A percentile compares a stretch with the other conserved stretches of the same genome.
Evolutionary conservation across 2,888 invertebrate genomes (phyloP).

Genomic region (Hirtodrosophila cameraria): DNA sequence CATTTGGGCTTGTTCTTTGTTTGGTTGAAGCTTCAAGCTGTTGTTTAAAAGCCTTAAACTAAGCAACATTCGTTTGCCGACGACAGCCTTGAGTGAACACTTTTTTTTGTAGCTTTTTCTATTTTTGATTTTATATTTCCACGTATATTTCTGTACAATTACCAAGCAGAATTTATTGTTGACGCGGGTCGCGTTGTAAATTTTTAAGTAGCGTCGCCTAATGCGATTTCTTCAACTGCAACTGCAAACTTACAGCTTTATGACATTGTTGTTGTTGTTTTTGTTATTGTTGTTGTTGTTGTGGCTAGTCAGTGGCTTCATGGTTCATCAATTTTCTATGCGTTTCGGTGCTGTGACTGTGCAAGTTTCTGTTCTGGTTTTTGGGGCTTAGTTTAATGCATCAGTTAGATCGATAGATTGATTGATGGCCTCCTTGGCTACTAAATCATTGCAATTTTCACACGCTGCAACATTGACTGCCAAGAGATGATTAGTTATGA

Average conservation of each 20-base stretch:
- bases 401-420: slow-evolving; percentile 49
- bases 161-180: slow-evolving; percentile 64
- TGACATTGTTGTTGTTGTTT: slow-evolving; percentile 51
- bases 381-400: slow-evolving; percentile 28
- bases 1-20: slow-evolving; percentile 24
- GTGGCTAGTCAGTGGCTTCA: slow-evolving; percentile 37
- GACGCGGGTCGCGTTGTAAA: slow-evolving; percentile 63
- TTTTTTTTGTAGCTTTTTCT: slow-evolving; percentile 12
- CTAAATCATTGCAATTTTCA: slow-evolving; percentile 70
- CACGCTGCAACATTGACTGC: slow-evolving; percentile 42
- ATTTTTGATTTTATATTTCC: slow-evolving; percentile 26
- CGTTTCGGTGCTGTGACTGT: slow-evolving; percentile 38
- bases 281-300: slow-evolving; percentile 22
- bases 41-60: slow-evolving; percentile 7
- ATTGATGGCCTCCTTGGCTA: slow-evolving; percentile 54
- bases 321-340: slow-evolving; percentile 65
- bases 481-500: slow-evolving; percentile 36
- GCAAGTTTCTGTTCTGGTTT: slow-evolving; percentile 13
- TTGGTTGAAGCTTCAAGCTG: background rate
- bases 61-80: slow-evolving; percentile 21
- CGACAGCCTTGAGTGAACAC: slow-evolving; percentile 39
- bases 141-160: slow-evolving; percentile 50
- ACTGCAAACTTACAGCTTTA: slow-evolving; percentile 46
- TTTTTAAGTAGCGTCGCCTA: slow-evolving; percentile 71
- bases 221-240: slow-evolving; percentile 58